Base-by-base conservation (phyloP, 2,888 invertebrate genomes). In the Calameuta pallipes region DNA sequence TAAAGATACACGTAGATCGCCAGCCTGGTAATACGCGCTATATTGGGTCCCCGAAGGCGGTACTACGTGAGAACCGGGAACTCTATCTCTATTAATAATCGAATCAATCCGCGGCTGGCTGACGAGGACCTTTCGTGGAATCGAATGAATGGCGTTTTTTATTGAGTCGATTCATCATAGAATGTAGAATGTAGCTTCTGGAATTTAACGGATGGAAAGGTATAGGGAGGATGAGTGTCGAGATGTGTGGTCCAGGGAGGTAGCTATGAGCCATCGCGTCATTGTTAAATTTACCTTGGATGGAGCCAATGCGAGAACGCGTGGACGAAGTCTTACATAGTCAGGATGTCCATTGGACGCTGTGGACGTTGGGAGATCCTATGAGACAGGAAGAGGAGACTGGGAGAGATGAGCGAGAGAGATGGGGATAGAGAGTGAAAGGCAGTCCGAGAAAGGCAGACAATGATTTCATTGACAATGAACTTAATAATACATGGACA, bases 111-210 rank as follows among this genome's bases (percentile, higher is more conserved):
- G n/a, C 31, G 35, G 23, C 75, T 34, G 13, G 71, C 71, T 71
- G 34, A 71, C 33, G 71, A 71, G 71, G 71, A 34, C 71, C 71
- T 71, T 85, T 86, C 82, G 83, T 84, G 83, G 86, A 87, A 86
- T 79, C 78, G 80, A 82, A 81, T 81, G 84, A 81, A 81, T 79
- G 75, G 78, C 76, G 68, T 30, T 41, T 78, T 81, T 76, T 70
- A 36, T 77, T 78, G 73, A 78, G 79, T 79, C 88, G 89, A 90
- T 90, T 87, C 90, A 90, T 91, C 90, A 91, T 91, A 91, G 90
- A 90, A 89, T 88, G 89, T 91, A 91, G 90, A 90, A 89, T 88
- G 89, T 87, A 88, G 88, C 89, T 90, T 89, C 88, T 90, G 90
- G 90, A 90, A 91, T 90, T 88, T 83, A 86, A 83, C 81, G 80